Evolutionary conservation across 2,888 invertebrate species (phyloP), one percentile per base, ranked within the genome.

Genomic region (Drosophila prolongata): DNA sequence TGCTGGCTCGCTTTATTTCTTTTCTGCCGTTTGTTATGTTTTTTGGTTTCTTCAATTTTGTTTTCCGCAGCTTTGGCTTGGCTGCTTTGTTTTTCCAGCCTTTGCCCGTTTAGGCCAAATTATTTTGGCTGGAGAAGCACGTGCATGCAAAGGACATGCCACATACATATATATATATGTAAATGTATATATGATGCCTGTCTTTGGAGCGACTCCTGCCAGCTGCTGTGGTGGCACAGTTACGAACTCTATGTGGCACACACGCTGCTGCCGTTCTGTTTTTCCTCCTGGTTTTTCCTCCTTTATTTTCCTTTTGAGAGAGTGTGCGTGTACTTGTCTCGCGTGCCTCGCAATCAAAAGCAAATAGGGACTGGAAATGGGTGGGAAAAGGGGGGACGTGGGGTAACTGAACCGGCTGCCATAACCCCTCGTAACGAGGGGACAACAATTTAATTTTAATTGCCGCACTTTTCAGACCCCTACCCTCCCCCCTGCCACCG

Each of bases 381-480:
- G 10, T 16, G 11, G 57, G 50, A 50, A 47, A 35, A 42, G 27
- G 5, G 1, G 6, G 42, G 35, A 10, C 27, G 30, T 30, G 8
- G 42, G 38, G n/a, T 19, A 6, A n/a, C 35, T 42, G 27, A 65
- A 30, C 65, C 47, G 64, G 65, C 37, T 53, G 43, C 10, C 10
- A 27, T 59, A 42, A 53, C 40, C 59, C 54, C 61, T 37, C 52
- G 30, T 16, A 24, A 38, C 49, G 56, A 61, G 68, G 52, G 56
- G 79, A 79, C 87, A 77, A 79, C 76, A 87, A 82, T 87, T 85
- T 72, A 76, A 69, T 71, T 83, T 85, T 82, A 87, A 87, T 87
- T 83, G 86, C 82, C 72, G 55, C 56, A 76, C 77, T 75, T 71
- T 69, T 66, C 60, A 56, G 54, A 2, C 30, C 30, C 30, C 30